These are phyloP conservation scores for Leucoraja ocellata DNA, from an alignment of 2,797 vertebrate genomes.

Conservation along the genomic window DNA sequence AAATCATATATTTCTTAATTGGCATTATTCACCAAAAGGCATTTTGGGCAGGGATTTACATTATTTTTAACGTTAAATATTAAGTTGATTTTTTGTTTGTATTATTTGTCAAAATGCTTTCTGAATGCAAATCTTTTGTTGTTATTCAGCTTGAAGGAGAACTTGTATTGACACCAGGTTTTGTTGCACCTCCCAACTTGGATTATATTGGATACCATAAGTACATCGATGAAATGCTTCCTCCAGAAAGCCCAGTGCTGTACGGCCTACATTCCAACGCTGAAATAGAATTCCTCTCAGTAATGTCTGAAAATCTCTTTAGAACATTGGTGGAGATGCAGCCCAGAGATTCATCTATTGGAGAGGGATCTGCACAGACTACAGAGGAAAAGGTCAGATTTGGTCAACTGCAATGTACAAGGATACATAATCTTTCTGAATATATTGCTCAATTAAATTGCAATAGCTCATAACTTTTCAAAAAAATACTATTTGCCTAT, in stretches of 20 bases:
- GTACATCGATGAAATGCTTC: conserved; percentile 64
- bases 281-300: conserved; percentile 68
- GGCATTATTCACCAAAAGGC: too few relatives aligned
- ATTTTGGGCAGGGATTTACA: neutral
- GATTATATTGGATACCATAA: conserved; percentile 67
- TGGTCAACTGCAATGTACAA: neutral
- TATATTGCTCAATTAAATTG: neutral
- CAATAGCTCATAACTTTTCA: neutral
- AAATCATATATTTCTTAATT: too few relatives aligned
- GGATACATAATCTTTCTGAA: neutral
- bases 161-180: conserved; percentile 63
- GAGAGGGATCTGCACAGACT: conserved; percentile 54
- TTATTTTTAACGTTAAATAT: neutral
- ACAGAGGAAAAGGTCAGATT: conserved; percentile 65
- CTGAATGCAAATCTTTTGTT: conserved; percentile 15
- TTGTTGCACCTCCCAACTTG: conserved; percentile 61
- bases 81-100: neutral
- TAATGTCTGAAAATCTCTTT: conserved; percentile 61
- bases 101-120: conserved; percentile 6
- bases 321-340: conserved; percentile 69
- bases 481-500: neutral
- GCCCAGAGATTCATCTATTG: conserved; percentile 51
- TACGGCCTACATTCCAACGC: conserved; percentile 68
- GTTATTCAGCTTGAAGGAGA: conserved; percentile 62
- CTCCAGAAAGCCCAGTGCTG: conserved; percentile 64